phyloP scores from a whole-genome alignment of 2,113 vertebrate species.

The Xiphophorus maculatus region DNA sequence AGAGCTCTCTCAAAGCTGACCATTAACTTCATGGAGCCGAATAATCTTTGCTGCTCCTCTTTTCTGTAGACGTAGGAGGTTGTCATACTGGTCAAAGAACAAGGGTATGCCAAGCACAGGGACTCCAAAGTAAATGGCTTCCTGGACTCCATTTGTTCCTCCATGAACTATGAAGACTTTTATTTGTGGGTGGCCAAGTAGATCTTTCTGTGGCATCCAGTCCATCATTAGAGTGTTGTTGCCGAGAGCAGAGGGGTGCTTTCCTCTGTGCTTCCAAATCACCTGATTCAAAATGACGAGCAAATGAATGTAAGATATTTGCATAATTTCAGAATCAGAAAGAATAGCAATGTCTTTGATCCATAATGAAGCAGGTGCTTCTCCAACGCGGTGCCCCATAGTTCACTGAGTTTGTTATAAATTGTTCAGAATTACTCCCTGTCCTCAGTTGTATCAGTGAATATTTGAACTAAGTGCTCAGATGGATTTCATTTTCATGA shows the following conservation, averaged over 20 bases:
- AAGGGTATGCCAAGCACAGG: conserved; percentile 75
- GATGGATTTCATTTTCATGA: no score
- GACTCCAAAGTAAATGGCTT: conserved; percentile 73
- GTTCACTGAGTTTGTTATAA: no score
- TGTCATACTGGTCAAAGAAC: conserved; percentile 79
- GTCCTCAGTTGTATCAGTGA: no score
- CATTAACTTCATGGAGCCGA: conserved; percentile 47
- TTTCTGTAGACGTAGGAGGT: conserved; percentile 68
- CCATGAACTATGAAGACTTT: conserved; percentile 76
- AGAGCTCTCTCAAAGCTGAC: conserved; percentile 55
- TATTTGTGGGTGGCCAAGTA: conserved; percentile 74
- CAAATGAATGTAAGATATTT: neutral
- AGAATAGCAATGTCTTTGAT: no score
- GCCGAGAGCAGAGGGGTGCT: conserved; percentile 66
- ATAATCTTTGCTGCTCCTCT: conserved; percentile 70
- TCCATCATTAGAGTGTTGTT: conserved; percentile 76
- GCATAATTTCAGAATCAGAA: neutral
- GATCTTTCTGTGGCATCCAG: conserved; percentile 79
- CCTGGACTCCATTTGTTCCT: conserved; percentile 78
- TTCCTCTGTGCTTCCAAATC: conserved; percentile 73
- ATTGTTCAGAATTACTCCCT: no score
- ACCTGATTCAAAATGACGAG: conserved; percentile 48
- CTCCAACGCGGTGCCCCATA: no score
- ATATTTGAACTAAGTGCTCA: no score
- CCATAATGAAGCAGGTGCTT: no score